Evolutionary conservation across 2,888 invertebrate species (phyloP).

Genomic region (Drosophila merina): DNA sequence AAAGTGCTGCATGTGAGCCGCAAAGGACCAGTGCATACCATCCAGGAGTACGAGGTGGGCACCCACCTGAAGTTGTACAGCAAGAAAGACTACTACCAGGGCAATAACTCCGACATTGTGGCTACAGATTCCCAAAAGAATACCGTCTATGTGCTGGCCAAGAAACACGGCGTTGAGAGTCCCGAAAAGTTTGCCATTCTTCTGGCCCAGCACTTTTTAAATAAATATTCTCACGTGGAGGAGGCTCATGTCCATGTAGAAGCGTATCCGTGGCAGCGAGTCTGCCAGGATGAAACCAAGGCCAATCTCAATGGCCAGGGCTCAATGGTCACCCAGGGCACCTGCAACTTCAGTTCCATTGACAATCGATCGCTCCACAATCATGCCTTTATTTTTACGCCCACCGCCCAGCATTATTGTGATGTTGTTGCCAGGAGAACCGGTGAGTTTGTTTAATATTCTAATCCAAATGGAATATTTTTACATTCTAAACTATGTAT

Average conservation of each 20-base stretch:
- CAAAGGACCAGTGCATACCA: slow-evolving; percentile 88
- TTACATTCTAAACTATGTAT: too few species aligned
- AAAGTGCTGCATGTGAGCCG: slow-evolving; percentile 90
- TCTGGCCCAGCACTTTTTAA: slow-evolving; percentile 90
- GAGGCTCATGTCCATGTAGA: slow-evolving; percentile 89
- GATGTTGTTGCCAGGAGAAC: slow-evolving; percentile 88
- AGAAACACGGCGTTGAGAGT: slow-evolving; percentile 90
- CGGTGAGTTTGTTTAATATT: slow-evolving; percentile 85
- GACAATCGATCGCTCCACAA: slow-evolving; percentile 86
- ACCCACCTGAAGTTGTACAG: slow-evolving; percentile 89
- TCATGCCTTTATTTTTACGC: slow-evolving; percentile 90
- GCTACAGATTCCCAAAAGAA: slow-evolving; percentile 94
- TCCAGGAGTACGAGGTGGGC: slow-evolving; percentile 90
- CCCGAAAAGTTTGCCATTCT: slow-evolving; percentile 91
- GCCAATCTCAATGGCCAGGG: slow-evolving; percentile 72
- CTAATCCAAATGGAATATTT: not conserved
- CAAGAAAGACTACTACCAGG: slow-evolving; percentile 89
- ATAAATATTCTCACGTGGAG: slow-evolving; percentile 90
- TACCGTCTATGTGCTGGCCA: slow-evolving; percentile 91
- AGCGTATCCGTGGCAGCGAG: slow-evolving; percentile 91
- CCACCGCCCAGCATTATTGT: slow-evolving; percentile 88
- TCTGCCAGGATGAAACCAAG: slow-evolving; percentile 85
- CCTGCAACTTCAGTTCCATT: slow-evolving; percentile 55
- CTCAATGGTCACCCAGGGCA: not conserved
- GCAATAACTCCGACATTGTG: slow-evolving; percentile 90